Evolutionary conservation across 2,113 vertebrate genomes (phyloP).

Genomic region (Cisticola juncidis): DNA sequence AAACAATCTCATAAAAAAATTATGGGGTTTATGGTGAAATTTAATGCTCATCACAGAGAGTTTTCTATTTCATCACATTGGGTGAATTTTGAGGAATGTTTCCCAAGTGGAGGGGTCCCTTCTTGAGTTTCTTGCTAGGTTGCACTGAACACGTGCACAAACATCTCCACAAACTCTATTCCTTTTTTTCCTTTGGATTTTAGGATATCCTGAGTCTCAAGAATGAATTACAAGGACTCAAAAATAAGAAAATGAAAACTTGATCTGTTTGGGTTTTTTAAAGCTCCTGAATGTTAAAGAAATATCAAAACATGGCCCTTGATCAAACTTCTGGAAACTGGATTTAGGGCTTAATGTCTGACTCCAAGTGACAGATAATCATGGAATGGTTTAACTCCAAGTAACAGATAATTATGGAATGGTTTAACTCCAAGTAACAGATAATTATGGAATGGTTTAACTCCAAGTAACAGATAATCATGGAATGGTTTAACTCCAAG

Average conservation of each 20-base stretch:
- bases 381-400: not conserved
- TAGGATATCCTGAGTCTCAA: not conserved
- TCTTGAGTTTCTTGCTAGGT: not conserved
- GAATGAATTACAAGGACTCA: not conserved
- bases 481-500: not conserved
- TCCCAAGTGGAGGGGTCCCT: not conserved
- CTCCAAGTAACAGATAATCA: fast-evolving
- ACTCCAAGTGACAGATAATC: no score
- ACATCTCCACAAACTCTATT: not conserved
- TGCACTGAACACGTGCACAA: not conserved
- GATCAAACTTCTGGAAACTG: not conserved
- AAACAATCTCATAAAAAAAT: not conserved
- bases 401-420: fast-evolving
- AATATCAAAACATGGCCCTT: not conserved
- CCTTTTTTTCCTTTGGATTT: not conserved
- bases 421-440: no score
- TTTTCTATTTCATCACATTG: fast-evolving
- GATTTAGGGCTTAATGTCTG: not conserved
- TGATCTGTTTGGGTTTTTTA: fast-evolving
- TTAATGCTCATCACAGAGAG: not conserved
- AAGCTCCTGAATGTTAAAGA: not conserved
- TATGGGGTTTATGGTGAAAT: not conserved
- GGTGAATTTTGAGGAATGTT: not conserved
- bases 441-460: fast-evolving
- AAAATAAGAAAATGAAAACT: not conserved